Evolutionary conservation across 2,888 invertebrate species (phyloP).

Genomic region (Spialia ferax): DNA sequence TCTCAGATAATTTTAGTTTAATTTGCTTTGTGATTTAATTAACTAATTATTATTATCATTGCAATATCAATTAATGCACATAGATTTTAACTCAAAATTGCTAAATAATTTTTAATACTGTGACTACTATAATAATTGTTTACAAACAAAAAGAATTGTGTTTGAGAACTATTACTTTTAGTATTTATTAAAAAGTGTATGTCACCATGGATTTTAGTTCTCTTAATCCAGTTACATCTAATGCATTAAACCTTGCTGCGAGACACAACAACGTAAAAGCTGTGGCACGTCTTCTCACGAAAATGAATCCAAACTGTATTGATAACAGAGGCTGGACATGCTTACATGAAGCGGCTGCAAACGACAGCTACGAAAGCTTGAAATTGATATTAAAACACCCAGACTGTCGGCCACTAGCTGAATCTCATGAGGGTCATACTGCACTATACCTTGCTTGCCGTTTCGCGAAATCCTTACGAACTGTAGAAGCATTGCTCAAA

Average conservation of each 20-base stretch:
- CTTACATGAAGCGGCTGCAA: constrained; percentile 81
- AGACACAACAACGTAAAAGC: constrained; percentile 68
- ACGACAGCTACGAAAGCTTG: constrained; percentile 71
- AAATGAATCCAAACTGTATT: constrained; percentile 76
- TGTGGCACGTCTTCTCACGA: constrained; percentile 68
- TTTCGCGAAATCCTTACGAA: constrained; percentile 64
- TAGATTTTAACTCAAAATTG: too few species aligned
- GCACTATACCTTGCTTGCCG: constrained; percentile 78
- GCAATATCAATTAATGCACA: too few species aligned
- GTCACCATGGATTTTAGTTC: constrained; percentile 81
- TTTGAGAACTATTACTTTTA: too few species aligned
- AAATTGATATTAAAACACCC: constrained; percentile 67
- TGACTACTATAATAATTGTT: too few species aligned
- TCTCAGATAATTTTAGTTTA: too few species aligned
- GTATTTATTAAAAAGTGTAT: not conserved
- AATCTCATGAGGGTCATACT: constrained; percentile 82
- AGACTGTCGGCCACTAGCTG: constrained; percentile 65
- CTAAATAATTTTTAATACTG: too few species aligned
- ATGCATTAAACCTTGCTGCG: constrained; percentile 78
- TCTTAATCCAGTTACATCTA: constrained; percentile 77
- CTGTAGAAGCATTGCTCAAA: constrained; percentile 68
- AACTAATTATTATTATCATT: too few species aligned
- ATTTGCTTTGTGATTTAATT: too few species aligned
- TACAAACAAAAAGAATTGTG: too few species aligned
- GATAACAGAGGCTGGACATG: constrained; percentile 86